Percentiles rank a stretch among this genome's conserved stretches.
Conservation (phyloP, 1,140 invertebrate genomes). For the Dinothrombium tinctorium region DNA sequence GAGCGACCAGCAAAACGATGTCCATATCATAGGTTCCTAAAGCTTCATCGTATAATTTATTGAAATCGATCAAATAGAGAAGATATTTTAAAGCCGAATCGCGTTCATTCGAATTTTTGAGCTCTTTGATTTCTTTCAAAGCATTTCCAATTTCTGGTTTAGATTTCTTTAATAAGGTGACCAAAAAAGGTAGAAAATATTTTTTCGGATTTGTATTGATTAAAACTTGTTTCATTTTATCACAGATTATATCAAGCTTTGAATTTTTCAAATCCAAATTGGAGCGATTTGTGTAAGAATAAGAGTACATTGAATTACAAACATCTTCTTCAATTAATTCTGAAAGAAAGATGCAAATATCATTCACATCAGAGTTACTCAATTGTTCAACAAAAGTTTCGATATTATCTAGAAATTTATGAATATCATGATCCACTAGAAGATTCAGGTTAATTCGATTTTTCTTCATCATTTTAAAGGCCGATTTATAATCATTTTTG, state of each 20-base stretch:
- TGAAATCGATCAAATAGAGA: constrained; percentile 56
- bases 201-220: neutral
- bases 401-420: constrained; percentile 31
- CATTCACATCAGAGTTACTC: constrained; percentile 26
- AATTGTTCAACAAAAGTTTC: constrained; percentile 37
- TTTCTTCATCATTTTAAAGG: constrained; percentile 50
- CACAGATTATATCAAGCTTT: neutral
- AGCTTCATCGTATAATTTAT: constrained; percentile 55
- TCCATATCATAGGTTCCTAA: constrained; percentile 73
- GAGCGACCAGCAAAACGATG: constrained; percentile 49
- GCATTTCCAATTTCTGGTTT: constrained; percentile 34
- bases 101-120: constrained; percentile 15
- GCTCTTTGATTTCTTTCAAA: constrained; percentile 31
- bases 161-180: constrained; percentile 39
- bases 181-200: constrained; percentile 37
- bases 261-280: neutral
- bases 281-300: constrained; percentile 10
- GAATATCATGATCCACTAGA: constrained; percentile 56
- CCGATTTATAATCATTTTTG: constrained; percentile 24
- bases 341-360: constrained; percentile 42
- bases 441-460: constrained; percentile 75
- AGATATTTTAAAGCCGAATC: constrained; percentile 54
- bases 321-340: constrained; percentile 33
- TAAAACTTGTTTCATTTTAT: constrained; percentile 20
- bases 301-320: constrained; percentile 18